These are phyloP conservation scores for Dolichotis patagonum DNA, from an alignment of 2,113 vertebrate species.

Conservation along the genomic window DNA sequence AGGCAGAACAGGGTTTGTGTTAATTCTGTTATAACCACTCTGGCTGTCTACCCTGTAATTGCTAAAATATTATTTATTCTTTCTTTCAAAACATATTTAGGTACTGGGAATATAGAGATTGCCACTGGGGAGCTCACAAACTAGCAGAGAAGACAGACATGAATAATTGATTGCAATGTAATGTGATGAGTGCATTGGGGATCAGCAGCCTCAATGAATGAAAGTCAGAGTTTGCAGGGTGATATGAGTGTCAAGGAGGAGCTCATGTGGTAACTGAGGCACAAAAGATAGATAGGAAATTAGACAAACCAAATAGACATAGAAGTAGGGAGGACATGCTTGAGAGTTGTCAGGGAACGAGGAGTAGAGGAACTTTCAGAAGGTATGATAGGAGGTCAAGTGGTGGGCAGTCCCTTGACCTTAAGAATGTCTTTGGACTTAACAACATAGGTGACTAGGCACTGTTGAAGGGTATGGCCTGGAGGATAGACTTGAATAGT, in stretches of 20 bases:
- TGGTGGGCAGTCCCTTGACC: not conserved
- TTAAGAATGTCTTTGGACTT: not conserved
- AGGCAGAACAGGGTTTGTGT: not conserved
- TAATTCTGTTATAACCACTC: not conserved
- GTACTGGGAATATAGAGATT: not conserved
- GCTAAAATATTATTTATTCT: not conserved
- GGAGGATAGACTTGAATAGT: not conserved
- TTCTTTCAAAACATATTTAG: conserved; percentile 43
- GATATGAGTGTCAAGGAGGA: not conserved
- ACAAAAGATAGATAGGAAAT: not conserved
- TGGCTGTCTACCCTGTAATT: not conserved
- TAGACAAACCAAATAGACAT: not conserved
- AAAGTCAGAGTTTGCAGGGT: not conserved
- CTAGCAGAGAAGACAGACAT: not conserved
- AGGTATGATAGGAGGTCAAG: not conserved
- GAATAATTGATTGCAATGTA: not conserved
- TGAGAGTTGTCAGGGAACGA: not conserved
- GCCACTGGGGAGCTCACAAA: not conserved
- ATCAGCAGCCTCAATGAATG: not conserved
- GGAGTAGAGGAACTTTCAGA: not conserved
- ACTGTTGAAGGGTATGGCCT: not conserved
- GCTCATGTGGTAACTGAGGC: not conserved
- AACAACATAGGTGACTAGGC: not conserved
- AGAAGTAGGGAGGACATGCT: not conserved
- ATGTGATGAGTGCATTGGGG: not conserved